Evolutionary conservation across 2,888 invertebrate species (phyloP), one percentile per base, ranked within the genome.

Genomic region (Saturnia japonica): DNA sequence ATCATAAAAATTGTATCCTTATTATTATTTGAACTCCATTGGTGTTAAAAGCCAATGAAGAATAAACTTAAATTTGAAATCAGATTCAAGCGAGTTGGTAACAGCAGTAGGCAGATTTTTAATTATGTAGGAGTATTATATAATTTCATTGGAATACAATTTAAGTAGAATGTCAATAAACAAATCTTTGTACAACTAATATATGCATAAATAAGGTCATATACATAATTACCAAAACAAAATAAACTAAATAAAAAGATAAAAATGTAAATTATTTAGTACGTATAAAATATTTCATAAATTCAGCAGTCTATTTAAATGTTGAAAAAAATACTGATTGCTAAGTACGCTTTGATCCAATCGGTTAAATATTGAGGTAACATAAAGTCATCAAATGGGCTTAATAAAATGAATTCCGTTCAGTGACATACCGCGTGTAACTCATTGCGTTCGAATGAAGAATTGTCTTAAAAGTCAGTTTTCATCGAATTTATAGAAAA

Each of bases 311-410:
- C 12, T 64, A 47, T 69, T 70, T 54, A 70, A 66, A 70, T 40
- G 51, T 51, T 22, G 42, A 70, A 67, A 40, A 42, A 42, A 70
- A 70, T 67, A 74, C 71, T 72, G 72, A 76, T 73, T 74, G 74
- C 74, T 72, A 74, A 69, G 72, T 72, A 70, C 71, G 71, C 69
- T 74, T 77, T 78, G 79, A 74, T 78, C 78, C 77, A 78, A 78
- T 77, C 72, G 78, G 76, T 72, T 72, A 73, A 78, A 80, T 82
- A 82, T 81, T 78, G 77, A 81, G 83, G 83, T 82, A 83, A 80
- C 75, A 79, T 81, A 77, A 83, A 81, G 73, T 75, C 75, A 77
- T 74, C 71, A 77, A 75, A 57, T 77, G 78, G 73, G 75, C 72
- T 66, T 69, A 70, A 75, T 72, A 76, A 76, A 78, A 77, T 75